Evolutionary conservation across 1,140 invertebrate species (phyloP).

Genomic region (Littorina saxatilis): DNA sequence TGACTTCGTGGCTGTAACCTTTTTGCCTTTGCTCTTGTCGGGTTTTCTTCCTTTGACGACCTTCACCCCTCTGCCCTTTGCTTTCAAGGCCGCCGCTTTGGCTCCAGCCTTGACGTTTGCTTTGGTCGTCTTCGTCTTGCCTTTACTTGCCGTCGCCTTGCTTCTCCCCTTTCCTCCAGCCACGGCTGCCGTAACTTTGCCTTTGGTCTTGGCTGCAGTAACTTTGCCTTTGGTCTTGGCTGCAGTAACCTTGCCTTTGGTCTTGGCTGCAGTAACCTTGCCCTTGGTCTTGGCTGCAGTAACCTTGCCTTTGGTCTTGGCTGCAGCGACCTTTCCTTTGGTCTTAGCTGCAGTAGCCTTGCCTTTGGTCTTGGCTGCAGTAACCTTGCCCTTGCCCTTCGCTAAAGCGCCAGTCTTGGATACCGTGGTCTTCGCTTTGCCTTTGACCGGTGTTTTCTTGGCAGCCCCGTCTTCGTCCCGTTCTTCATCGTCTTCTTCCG

Average conservation of each 20-base stretch:
- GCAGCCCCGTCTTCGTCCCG: neutral
- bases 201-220: neutral
- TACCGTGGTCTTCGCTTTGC: neutral
- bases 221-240: neutral
- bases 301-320: too few species aligned
- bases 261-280: too few species aligned
- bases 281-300: too few species aligned
- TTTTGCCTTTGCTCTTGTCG: constrained; percentile 5
- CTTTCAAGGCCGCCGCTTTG: constrained; percentile 9
- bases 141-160: neutral
- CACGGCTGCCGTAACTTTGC: too few species aligned
- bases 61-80: constrained; percentile 27
- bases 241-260: neutral
- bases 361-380: neutral
- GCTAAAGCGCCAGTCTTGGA: too few species aligned
- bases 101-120: neutral
- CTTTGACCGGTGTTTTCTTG: neutral
- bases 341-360: neutral
- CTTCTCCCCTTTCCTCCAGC: neutral
- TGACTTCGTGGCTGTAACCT: neutral
- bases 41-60: constrained; percentile 23
- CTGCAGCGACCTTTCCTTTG: neutral
- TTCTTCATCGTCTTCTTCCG: neutral
- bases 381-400: neutral
- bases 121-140: neutral